phyloP scores from a whole-genome alignment of 2,888 invertebrate genomes.

The Baronia brevicornis region DNA sequence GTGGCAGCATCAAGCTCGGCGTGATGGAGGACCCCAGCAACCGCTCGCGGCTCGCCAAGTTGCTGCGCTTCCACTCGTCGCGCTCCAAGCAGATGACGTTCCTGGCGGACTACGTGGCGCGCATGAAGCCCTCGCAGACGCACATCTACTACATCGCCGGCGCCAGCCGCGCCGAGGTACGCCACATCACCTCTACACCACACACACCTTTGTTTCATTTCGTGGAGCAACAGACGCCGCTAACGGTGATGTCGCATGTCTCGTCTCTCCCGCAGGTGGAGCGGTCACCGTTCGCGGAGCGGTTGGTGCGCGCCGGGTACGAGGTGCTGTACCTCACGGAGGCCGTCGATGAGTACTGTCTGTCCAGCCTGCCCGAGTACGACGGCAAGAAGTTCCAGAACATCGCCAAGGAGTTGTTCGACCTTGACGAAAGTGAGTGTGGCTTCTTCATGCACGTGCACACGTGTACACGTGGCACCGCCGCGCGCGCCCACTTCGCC shows the following conservation, averaged over 20 bases:
- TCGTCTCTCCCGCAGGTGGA: slow-evolving; percentile 80
- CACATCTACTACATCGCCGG: slow-evolving; percentile 98
- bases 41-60: slow-evolving; percentile 95
- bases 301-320: slow-evolving; percentile 92
- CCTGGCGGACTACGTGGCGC: slow-evolving; percentile 90
- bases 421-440: slow-evolving; percentile 83
- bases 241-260: no score
- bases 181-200: no score
- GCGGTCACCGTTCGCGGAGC: slow-evolving; percentile 96
- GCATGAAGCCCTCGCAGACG: slow-evolving; percentile 97
- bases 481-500: no score
- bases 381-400: slow-evolving; percentile 99
- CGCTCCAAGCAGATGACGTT: slow-evolving; percentile 79
- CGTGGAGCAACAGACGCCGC: no score
- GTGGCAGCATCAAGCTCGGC: slow-evolving; percentile 91
- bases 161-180: slow-evolving; percentile 83
- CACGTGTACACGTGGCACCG: no score
- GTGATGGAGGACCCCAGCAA: slow-evolving; percentile 98
- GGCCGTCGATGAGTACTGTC: slow-evolving; percentile 98
- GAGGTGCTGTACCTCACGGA: slow-evolving; percentile 96
- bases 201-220: no score
- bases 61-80: slow-evolving; percentile 93
- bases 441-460: no score
- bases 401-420: slow-evolving; percentile 98
- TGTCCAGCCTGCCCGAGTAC: slow-evolving; percentile 97